Evolutionary conservation across 92 coral and sea anemone genomes (phyloP).

Genomic region (Paramuricea clavata): DNA sequence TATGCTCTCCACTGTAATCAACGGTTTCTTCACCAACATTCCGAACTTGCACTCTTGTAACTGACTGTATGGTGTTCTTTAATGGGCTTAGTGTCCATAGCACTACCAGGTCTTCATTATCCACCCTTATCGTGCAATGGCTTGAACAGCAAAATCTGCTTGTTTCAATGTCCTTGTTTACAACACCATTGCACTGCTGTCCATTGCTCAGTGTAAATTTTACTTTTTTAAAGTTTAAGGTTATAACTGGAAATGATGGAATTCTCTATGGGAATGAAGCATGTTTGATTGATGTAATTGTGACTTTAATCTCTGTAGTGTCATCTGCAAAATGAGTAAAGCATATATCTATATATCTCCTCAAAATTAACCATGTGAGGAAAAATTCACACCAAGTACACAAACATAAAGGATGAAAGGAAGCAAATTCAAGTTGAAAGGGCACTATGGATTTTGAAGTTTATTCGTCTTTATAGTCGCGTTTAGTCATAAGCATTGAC

Average conservation of each 20-base stretch:
- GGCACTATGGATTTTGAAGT: neutral
- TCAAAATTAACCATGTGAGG: neutral
- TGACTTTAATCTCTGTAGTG: constrained; percentile 4
- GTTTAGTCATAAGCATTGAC: too few species aligned
- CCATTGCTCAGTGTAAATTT: constrained; percentile 34
- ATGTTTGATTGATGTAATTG: constrained; percentile 1
- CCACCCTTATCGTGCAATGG: constrained; percentile 11
- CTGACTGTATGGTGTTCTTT: neutral
- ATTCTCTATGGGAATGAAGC: constrained; percentile 53
- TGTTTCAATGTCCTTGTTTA: constrained; percentile 39
- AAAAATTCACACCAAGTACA: neutral
- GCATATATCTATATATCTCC: neutral
- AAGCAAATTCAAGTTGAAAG: neutral
- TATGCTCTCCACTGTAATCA: neutral
- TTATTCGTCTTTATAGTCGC: too few species aligned
- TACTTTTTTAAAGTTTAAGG: constrained; percentile 64
- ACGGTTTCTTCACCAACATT: neutral
- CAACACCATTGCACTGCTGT: constrained; percentile 35
- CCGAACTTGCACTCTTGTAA: neutral
- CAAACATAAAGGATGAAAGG: neutral
- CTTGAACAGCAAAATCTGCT: constrained; percentile 5
- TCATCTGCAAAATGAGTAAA: neutral
- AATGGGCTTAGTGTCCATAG: neutral
- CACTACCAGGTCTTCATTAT: neutral
- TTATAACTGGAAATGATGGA: constrained; percentile 72